phyloP scores from a whole-genome alignment of 2,797 vertebrate species.

The Sebastes trivittatus region DNA sequence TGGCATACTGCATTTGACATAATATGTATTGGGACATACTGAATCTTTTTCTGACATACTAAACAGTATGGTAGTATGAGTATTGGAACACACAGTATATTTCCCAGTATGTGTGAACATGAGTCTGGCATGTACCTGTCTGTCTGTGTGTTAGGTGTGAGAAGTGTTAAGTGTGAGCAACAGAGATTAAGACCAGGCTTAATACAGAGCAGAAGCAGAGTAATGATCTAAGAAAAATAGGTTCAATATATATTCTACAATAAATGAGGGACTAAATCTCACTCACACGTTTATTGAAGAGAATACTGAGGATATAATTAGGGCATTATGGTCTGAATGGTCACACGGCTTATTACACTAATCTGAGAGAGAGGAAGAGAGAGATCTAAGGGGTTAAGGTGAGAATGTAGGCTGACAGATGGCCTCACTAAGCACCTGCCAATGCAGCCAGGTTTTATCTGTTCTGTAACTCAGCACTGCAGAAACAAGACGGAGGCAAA shows the following conservation, averaged over 20 bases:
- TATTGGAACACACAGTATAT: neutral
- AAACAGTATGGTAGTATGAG: too few relatives aligned
- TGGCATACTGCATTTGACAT: too few relatives aligned
- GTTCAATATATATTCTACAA: neutral
- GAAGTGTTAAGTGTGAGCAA: neutral
- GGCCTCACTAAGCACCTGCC: constrained; percentile 68
- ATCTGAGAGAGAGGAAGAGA: constrained; percentile 11
- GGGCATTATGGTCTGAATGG: neutral
- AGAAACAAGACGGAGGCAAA: constrained; percentile 8
- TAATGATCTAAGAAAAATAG: neutral
- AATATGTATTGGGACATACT: too few relatives aligned
- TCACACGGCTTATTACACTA: constrained; percentile 9
- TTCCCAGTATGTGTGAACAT: neutral
- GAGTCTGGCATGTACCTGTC: neutral
- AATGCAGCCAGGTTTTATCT: constrained; percentile 42
- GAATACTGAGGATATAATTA: neutral
- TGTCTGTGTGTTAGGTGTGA: neutral
- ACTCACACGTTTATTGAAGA: neutral
- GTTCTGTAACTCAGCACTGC: constrained; percentile 8
- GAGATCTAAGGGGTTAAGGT: constrained; percentile 1
- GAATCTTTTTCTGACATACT: too few relatives aligned
- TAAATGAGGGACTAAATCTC: neutral
- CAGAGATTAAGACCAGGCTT: neutral
- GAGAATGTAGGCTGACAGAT: constrained; percentile 62
- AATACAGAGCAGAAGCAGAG: neutral